A percentile compares a stretch with the other conserved stretches of the same genome.
phyloP scores from a whole-genome alignment of 2,113 vertebrate species.

The Salvelinus sp. region DNA sequence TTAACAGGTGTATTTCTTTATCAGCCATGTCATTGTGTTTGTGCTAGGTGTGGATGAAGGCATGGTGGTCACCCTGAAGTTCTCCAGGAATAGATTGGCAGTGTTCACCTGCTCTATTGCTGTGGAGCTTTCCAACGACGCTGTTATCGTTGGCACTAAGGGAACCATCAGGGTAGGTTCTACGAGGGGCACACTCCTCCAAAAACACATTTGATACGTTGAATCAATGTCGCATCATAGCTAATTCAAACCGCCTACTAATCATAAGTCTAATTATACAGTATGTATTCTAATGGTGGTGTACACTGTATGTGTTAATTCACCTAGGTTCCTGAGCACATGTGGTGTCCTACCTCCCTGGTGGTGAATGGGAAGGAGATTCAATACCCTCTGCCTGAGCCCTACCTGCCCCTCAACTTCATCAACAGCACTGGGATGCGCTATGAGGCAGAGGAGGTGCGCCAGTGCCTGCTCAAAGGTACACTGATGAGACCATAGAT shows the following conservation, averaged over 20 bases:
- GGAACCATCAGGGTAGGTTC: constrained; percentile 74
- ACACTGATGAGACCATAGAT: neutral
- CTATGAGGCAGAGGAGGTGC: constrained; percentile 83
- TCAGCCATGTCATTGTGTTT: constrained; percentile 5
- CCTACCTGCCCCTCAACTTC: constrained; percentile 73
- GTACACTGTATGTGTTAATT: neutral
- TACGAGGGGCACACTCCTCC: neutral
- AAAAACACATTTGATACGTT: neutral
- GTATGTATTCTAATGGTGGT: neutral
- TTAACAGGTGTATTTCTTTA: neutral
- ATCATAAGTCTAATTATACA: neutral
- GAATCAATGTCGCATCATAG: neutral
- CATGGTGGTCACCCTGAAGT: constrained; percentile 72
- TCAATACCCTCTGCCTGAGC: constrained; percentile 71
- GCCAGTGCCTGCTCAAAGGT: constrained; percentile 83
- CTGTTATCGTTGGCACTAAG: constrained; percentile 74
- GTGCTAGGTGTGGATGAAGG: constrained; percentile 74
- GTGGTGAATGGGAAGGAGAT: constrained; percentile 72
- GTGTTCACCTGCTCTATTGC: constrained; percentile 64
- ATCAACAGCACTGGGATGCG: constrained; percentile 71
- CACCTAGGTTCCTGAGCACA: constrained; percentile 70
- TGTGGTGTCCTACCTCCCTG: constrained; percentile 79
- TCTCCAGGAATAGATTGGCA: constrained; percentile 71
- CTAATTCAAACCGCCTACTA: neutral
- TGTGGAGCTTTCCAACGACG: constrained; percentile 65